Evolutionary conservation across 2,888 invertebrate genomes (phyloP), one percentile per base, ranked within the genome.

Genomic region (Caenorhabditis afra): DNA sequence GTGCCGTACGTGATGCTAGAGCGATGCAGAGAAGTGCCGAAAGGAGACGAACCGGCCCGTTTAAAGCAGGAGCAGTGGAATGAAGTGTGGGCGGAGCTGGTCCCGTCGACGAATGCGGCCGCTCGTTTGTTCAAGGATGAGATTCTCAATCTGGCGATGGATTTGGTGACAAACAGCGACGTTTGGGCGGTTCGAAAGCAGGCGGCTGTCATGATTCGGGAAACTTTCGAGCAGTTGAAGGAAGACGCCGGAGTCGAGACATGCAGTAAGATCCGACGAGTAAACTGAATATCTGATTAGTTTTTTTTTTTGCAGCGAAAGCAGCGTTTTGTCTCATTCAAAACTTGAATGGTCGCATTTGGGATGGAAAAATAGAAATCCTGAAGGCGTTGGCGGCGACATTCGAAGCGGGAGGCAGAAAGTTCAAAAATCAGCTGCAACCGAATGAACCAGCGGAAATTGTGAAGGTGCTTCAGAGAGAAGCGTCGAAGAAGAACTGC

Each of bases 41-140:
- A 82, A 68, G 85, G 83, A 10, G 86, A 86, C 59, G 83, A 83
- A 29, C 75, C 35, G 0, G 79, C 83, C 1, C 70, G 81, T 45
- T 61, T 73, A 52, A 62, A 70, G 20, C 80, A 78, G n/a, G 87
- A 81, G 5, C 74, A 79, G 7, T 87, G 87, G 87, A 52, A 29
- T 4, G 87, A 86, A 37, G 58, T 87, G 22, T 87, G 87, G 87
- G 61, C 75, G 10, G 87, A 87, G 29, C 52, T 87, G 10, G 86
- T 87, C 4, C 84, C 85, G 23, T 81, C 84, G 23, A 79, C 58
- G 22, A 66, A 44, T 41, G 66, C 82, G 0, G 86, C 87, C 1
- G 77, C 80, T 1, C 67, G 83, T 7, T 49, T 85, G 39, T 86
- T 85, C 44, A 78, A 81, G 18, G 58, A 79, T 14, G 87, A 87